phyloP scores from a whole-genome alignment of 2,113 vertebrate genomes.

The Ivindomyrus marchei region DNA sequence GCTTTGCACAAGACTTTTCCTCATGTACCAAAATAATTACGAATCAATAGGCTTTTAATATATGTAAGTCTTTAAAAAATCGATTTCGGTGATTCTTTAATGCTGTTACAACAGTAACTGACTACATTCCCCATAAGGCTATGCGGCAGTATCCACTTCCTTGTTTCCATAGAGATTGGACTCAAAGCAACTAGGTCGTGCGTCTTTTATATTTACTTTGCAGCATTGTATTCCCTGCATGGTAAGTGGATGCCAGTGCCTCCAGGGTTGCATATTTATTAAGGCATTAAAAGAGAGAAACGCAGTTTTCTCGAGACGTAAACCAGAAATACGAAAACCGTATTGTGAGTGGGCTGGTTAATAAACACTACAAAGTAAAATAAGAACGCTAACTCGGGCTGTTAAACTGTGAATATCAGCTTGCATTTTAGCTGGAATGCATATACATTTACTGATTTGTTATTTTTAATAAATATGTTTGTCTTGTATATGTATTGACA shows the following conservation, averaged over 20 bases:
- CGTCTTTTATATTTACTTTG: background rate
- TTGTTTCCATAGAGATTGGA: conserved; percentile 59
- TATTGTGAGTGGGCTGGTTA: background rate
- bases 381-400: background rate
- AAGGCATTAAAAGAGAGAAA: background rate
- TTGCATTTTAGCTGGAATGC: background rate
- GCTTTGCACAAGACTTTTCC: background rate
- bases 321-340: background rate
- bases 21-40: background rate
- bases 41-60: background rate
- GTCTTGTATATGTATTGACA: background rate
- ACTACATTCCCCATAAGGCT: conserved; percentile 40
- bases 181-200: background rate
- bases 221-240: conserved; percentile 2
- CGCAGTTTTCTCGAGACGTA: background rate
- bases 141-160: background rate
- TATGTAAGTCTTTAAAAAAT: background rate
- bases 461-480: background rate
- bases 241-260: background rate
- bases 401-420: background rate
- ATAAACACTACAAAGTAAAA: background rate
- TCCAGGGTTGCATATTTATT: background rate
- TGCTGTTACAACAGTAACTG: background rate
- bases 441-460: background rate
- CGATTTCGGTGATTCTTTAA: background rate